Evolutionary conservation across 2,113 vertebrate genomes (phyloP).

Genomic region (Corapipo altera): DNA sequence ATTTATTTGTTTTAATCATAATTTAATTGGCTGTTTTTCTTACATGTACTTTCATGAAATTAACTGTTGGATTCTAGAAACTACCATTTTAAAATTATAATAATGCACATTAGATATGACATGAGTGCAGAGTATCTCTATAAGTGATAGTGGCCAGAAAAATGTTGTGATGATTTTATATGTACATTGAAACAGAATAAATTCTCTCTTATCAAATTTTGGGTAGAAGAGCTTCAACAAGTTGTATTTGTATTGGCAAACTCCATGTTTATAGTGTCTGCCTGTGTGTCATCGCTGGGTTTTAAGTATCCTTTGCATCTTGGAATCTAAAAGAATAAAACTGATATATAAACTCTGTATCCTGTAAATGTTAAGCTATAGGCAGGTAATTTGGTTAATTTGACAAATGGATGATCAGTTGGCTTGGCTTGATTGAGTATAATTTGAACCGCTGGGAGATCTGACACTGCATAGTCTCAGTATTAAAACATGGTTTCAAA

Average conservation of each 20-base stretch:
- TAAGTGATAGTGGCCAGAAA: background rate
- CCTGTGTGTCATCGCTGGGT: background rate
- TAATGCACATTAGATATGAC: background rate
- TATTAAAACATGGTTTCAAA: constrained; percentile 7
- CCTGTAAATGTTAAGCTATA: background rate
- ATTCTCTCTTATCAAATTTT: background rate
- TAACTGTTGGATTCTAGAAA: background rate
- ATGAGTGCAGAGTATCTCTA: background rate
- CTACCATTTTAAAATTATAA: background rate
- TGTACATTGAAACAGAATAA: background rate
- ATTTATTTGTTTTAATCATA: background rate
- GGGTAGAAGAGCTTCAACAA: background rate
- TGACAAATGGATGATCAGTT: background rate
- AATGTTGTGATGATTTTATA: background rate
- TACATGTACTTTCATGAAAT: fast-evolving
- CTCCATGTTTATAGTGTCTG: background rate
- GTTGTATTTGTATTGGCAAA: background rate
- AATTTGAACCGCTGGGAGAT: background rate
- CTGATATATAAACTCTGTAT: background rate
- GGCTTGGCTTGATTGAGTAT: background rate
- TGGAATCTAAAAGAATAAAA: background rate
- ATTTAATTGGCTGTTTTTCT: background rate
- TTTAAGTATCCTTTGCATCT: background rate
- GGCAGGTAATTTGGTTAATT: background rate
- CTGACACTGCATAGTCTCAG: background rate